Evolutionary conservation across 1,140 invertebrate species (phyloP).

Genomic region (Neodiprion pinetum): DNA sequence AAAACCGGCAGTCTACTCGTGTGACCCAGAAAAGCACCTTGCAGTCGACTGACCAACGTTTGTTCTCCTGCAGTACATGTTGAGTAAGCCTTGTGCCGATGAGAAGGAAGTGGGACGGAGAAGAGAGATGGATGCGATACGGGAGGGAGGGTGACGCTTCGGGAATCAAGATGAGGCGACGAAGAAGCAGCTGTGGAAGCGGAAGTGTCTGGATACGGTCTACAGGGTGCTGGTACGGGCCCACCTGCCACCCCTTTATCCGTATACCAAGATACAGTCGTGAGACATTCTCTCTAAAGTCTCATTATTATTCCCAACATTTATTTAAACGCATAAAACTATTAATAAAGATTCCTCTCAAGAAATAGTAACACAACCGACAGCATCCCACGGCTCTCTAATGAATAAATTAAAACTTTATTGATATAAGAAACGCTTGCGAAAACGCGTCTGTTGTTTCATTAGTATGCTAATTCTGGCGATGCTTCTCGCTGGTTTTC

Average conservation of each 20-base stretch:
- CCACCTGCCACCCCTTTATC: not conserved
- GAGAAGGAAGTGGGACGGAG: not conserved
- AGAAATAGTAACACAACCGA: no score
- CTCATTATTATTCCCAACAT: no score
- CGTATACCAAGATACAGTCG: no score
- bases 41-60: not conserved
- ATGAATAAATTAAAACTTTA: constrained; percentile 6
- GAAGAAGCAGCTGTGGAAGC: not conserved
- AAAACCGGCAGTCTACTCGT: not conserved
- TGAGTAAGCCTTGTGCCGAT: not conserved
- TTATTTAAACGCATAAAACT: no score
- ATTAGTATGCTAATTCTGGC: not conserved
- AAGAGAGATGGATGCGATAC: no score
- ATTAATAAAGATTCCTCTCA: no score
- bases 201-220: constrained; percentile 6
- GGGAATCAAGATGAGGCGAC: not conserved
- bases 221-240: not conserved
- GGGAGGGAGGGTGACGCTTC: not conserved
- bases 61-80: not conserved
- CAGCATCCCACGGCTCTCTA: not conserved
- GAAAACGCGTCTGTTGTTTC: constrained; percentile 3
- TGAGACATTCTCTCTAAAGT: no score
- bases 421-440: not conserved
- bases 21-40: not conserved
- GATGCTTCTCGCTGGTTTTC: not conserved